Evolutionary conservation across 2,113 vertebrate species (phyloP).

Genomic region (Meriones unguiculatus): DNA sequence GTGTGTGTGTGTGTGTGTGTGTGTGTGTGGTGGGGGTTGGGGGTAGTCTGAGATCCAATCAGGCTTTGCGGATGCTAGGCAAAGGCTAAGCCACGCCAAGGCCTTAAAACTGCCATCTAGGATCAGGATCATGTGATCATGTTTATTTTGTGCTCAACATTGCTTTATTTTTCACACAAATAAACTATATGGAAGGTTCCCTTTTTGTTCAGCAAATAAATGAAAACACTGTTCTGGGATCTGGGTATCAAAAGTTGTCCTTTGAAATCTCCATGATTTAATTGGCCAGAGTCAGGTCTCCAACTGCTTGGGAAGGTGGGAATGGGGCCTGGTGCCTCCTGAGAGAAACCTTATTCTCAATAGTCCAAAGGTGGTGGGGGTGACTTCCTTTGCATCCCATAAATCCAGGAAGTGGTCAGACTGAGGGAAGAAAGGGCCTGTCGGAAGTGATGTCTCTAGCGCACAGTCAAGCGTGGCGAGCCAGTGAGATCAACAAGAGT

Average conservation of each 20-base stretch:
- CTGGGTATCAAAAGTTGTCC: not conserved
- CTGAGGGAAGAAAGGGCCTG: no score
- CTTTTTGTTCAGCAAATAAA: not conserved
- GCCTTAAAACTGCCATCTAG: not conserved
- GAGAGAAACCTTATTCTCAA: not conserved
- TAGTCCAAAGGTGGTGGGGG: no score
- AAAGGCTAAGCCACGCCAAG: not conserved
- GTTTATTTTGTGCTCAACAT: not conserved
- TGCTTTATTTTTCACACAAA: not conserved
- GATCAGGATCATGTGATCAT: not conserved
- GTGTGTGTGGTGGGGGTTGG: not conserved
- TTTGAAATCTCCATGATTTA: not conserved
- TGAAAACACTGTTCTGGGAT: not conserved
- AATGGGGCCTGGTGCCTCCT: fast-evolving
- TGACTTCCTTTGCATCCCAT: not conserved
- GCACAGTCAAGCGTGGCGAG: fast-evolving
- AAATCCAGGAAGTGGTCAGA: not conserved
- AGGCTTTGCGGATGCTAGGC: no score
- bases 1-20: not conserved
- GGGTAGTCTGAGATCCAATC: no score
- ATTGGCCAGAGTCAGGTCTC: not conserved
- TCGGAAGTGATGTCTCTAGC: fast-evolving
- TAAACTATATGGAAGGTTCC: not conserved
- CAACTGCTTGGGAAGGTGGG: fast-evolving
- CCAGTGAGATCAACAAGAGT: fast-evolving